A percentile compares a stretch with the other conserved stretches of the same genome.
These are phyloP conservation scores for Parapristionchus giblindavisi DNA, from an alignment of 2,888 invertebrate species.

Conservation along the genomic window DNA sequence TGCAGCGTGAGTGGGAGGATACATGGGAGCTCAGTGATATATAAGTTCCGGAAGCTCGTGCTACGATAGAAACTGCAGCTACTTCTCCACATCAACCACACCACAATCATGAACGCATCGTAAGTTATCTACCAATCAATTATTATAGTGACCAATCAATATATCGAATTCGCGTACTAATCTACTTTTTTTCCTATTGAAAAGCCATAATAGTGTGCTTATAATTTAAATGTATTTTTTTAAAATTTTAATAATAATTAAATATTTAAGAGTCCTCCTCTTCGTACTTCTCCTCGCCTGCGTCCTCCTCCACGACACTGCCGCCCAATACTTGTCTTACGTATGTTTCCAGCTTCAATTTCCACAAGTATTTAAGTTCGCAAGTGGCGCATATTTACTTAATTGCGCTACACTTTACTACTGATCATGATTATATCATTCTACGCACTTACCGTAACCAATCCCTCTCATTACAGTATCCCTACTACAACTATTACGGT, in stretches of 20 bases:
- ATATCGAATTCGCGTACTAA: too few relatives aligned
- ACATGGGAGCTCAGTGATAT: too few relatives aligned
- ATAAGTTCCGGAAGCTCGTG: too few relatives aligned
- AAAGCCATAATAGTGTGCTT: too few relatives aligned
- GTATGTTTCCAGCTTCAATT: slow-evolving; percentile 34
- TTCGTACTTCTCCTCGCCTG: slow-evolving; percentile 44
- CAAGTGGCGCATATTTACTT: too few relatives aligned
- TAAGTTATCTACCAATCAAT: neutral
- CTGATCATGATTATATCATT: neutral
- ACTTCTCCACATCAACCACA: neutral
- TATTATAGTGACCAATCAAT: too few relatives aligned
- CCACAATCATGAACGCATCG: neutral
- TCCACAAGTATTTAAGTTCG: neutral
- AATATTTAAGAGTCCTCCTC: slow-evolving; percentile 41
- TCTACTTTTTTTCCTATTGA: too few relatives aligned
- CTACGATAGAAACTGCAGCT: slow-evolving; percentile 9
- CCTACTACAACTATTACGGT: slow-evolving; percentile 44
- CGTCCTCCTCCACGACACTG: slow-evolving; percentile 44
- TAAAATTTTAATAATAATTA: too few relatives aligned
- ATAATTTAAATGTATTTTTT: too few relatives aligned
- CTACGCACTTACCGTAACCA: slow-evolving; percentile 13
- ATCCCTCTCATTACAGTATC: slow-evolving; percentile 32
- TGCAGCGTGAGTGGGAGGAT: too few relatives aligned
- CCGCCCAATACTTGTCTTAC: slow-evolving; percentile 48
- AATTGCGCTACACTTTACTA: neutral